A percentile compares a stretch with the other conserved stretches of the same genome.
phyloP scores from a whole-genome alignment of 1,140 invertebrate genomes.

The Oryzaephilus surinamensis region DNA sequence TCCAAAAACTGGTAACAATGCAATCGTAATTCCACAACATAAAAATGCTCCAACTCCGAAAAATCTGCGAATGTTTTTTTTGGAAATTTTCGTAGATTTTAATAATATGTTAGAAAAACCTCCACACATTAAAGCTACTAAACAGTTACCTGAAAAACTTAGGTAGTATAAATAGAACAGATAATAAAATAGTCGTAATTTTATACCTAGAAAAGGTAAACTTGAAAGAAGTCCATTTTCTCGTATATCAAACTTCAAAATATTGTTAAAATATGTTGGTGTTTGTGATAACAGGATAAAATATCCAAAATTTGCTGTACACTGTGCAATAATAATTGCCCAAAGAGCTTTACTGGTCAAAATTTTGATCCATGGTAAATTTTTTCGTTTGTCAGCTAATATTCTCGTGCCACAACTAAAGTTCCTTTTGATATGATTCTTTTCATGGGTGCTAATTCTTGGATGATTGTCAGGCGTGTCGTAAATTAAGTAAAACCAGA shows the following conservation, averaged over 20 bases:
- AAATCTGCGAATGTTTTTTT: constrained; percentile 1
- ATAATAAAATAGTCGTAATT: background rate
- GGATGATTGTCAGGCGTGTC: constrained; percentile 76
- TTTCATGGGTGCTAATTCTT: constrained; percentile 66
- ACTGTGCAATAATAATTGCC: constrained; percentile 81
- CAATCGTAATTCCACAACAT: background rate
- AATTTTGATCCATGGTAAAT: constrained; percentile 70
- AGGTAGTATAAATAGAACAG: background rate
- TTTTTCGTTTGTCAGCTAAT: constrained; percentile 35
- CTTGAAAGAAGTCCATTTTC: constrained; percentile 71
- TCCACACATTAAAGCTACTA: background rate
- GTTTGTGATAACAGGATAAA: constrained; percentile 86
- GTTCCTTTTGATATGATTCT: constrained; percentile 62
- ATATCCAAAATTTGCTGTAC: constrained; percentile 82
- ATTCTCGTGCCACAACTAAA: background rate
- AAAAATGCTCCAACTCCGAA: background rate
- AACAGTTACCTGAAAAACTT: constrained; percentile 1
- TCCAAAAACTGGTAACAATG: constrained; percentile 1
- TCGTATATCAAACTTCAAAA: constrained; percentile 76
- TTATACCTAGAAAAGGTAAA: constrained; percentile 64
- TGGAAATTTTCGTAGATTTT: constrained; percentile 5
- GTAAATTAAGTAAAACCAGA: constrained; percentile 75
- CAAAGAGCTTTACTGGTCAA: constrained; percentile 73
- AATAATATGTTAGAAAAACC: background rate
- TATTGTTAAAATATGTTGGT: constrained; percentile 83